Base-by-base conservation (phyloP, 2,113 vertebrate genomes). In the Montifringilla adamsi region DNA sequence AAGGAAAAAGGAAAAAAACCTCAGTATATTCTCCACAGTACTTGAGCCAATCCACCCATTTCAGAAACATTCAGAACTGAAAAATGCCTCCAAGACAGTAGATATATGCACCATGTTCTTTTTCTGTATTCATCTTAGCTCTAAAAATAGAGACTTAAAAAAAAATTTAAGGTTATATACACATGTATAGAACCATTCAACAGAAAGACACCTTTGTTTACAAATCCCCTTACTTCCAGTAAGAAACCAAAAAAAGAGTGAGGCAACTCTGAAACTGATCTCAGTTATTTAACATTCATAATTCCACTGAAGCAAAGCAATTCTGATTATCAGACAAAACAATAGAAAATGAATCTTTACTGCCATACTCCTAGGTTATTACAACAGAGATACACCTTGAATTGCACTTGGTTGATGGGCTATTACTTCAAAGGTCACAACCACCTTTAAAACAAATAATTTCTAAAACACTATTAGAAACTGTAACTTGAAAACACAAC, bases 101-200 rank as follows among this genome's bases (percentile, higher is more conserved):
- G 3, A 82, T 11, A 70, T 3, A 49, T 3, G 15, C 4, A 26
- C 7, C 1, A 4, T 3, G 24, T 7, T 23, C 59, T 52, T 19
- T 24, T 21, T 4, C 24, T 20, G 12, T 22, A 62, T 58, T 69
- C 20, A 13, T 39, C 22, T 28, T 63, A 37, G 15, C 15, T 62
- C 13, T 74, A 33, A 55, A 30, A 68, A 14, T 6, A 92, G 13
- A 69, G 12, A 44, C 23, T 22, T 12, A 50, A 84, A 60, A 10
- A 10, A 77, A 67, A 8, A 20, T 60, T 66, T n/a, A 73, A 82
- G 14, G 35, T 47, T 52, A 83, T 44, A 72, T 9, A 63, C 5
- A 63, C 6, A 31, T 2, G 53, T 6, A 28, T 73, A 60, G 59
- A 90, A 84, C 2, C 2, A 72, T 28, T 43, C 23, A 68, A 62